phyloP scores from a whole-genome alignment of 1,140 invertebrate genomes.

The Gryllus bimaculatus region DNA sequence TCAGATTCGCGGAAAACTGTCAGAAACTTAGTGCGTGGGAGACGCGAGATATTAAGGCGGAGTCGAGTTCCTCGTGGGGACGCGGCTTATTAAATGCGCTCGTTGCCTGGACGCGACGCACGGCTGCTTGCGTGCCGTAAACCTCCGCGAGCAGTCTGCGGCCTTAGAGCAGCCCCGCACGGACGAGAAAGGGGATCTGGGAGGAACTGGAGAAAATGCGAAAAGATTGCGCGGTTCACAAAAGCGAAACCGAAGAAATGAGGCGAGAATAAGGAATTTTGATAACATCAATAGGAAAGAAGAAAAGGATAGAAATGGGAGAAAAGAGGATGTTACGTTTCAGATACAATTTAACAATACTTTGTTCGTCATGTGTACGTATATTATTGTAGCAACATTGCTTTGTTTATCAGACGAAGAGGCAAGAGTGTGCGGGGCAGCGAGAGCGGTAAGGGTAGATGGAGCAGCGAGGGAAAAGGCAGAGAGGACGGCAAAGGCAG shows the following conservation, averaged over 20 bases:
- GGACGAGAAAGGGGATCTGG: neutral
- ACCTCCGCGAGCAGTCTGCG: neutral
- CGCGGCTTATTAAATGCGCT: neutral
- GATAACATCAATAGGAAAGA: no score
- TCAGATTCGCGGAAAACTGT: neutral
- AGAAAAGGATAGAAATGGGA: neutral
- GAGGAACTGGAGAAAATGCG: neutral
- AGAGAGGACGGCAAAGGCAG: no score
- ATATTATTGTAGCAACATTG: no score
- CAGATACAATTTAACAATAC: no score
- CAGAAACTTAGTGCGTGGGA: neutral
- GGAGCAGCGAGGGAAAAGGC: no score
- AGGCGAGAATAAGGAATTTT: neutral
- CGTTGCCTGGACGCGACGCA: neutral
- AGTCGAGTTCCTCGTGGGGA: neutral
- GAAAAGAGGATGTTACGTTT: neutral
- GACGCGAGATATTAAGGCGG: neutral
- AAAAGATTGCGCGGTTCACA: neutral
- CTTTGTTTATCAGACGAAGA: no score
- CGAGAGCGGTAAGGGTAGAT: no score
- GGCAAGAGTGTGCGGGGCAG: no score
- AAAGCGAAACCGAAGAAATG: neutral
- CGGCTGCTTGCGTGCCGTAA: neutral
- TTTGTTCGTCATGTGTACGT: no score
- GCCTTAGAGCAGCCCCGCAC: neutral